These are phyloP conservation scores for Pagrus major DNA, from an alignment of 2,113 vertebrate species.

Conservation along the genomic window DNA sequence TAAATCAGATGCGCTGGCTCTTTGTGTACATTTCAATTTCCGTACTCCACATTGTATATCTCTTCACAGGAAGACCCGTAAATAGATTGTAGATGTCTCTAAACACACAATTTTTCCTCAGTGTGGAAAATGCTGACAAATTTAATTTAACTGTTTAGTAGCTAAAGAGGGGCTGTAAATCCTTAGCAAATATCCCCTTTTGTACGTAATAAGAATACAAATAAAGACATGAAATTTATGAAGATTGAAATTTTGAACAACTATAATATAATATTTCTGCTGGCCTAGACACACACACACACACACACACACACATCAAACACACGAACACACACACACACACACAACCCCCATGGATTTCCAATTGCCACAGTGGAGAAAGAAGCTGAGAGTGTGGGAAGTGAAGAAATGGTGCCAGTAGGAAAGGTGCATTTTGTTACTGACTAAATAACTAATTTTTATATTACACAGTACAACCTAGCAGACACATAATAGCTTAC, in stretches of 20 bases:
- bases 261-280: neutral
- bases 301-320: slow-evolving; percentile 31
- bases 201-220: neutral
- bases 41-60: neutral
- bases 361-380: slow-evolving; percentile 69
- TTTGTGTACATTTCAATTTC: neutral
- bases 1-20: neutral
- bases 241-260: neutral
- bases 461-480: slow-evolving; percentile 69
- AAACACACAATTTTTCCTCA: neutral
- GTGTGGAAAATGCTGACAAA: neutral
- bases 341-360: slow-evolving; percentile 71
- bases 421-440: slow-evolving; percentile 74
- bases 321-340: slow-evolving; percentile 23
- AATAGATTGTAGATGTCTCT: neutral
- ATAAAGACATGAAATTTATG: neutral
- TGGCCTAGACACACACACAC: slow-evolving; percentile 18
- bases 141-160: neutral
- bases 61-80: neutral
- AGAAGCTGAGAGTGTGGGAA: slow-evolving; percentile 66
- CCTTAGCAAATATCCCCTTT: neutral
- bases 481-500: slow-evolving; percentile 64
- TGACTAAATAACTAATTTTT: slow-evolving; percentile 77
- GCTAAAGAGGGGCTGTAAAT: neutral
- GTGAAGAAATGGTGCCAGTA: slow-evolving; percentile 61